These are phyloP conservation scores for Dioctria linearis DNA, from an alignment of 2,888 invertebrate species.

Conservation along the genomic window DNA sequence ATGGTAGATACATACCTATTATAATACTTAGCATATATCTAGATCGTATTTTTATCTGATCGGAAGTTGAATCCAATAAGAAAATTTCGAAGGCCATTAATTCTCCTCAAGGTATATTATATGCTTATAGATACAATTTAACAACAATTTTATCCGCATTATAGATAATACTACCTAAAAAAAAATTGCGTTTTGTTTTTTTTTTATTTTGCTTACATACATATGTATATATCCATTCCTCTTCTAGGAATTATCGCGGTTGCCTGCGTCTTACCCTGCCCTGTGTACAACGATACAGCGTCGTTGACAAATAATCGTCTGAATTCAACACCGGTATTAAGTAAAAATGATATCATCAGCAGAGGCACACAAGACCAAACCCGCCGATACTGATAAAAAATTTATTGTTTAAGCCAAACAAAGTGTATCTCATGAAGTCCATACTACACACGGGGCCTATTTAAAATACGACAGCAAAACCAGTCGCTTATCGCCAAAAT, in stretches of 20 bases:
- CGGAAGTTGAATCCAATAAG: neutral
- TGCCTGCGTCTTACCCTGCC: slow-evolving; percentile 8
- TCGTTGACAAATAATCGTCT: slow-evolving; percentile 47
- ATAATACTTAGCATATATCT: too few relatives aligned
- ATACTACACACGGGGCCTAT: slow-evolving; percentile 48
- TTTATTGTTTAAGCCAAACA: slow-evolving; percentile 49
- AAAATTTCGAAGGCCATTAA: neutral
- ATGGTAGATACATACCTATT: too few relatives aligned
- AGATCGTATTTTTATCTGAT: too few relatives aligned
- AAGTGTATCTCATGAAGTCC: slow-evolving; percentile 46
- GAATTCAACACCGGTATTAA: slow-evolving; percentile 53
- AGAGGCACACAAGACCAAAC: slow-evolving; percentile 47
- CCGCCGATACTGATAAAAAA: slow-evolving; percentile 50
- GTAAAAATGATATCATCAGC: slow-evolving; percentile 54
- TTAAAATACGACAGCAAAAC: slow-evolving; percentile 56
- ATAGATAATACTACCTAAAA: neutral
- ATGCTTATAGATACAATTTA: too few relatives aligned
- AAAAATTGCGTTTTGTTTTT: neutral
- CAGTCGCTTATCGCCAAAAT: slow-evolving; percentile 61
- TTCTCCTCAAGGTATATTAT: neutral
- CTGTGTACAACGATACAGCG: neutral
- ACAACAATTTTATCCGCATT: too few relatives aligned
- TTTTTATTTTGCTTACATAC: neutral
- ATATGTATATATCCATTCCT: neutral
- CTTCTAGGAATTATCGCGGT: slow-evolving; percentile 30